Percentiles rank a stretch among this genome's conserved stretches.
These are phyloP conservation scores for Pocillopora damicornis DNA, from an alignment of 64 coral and sea anemone species.

Conservation along the genomic window DNA sequence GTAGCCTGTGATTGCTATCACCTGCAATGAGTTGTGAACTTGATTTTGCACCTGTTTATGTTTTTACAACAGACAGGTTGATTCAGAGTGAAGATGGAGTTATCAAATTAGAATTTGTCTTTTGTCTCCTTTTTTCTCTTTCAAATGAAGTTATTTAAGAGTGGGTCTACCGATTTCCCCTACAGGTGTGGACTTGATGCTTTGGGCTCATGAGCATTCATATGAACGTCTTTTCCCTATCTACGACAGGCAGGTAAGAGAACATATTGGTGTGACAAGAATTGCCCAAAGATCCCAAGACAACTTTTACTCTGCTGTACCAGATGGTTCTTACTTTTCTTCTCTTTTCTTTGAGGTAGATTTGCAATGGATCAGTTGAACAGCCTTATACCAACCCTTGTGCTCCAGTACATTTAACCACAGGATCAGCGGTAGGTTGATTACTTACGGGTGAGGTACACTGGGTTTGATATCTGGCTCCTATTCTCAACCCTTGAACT, in stretches of 20 bases:
- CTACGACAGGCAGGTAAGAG: slow-evolving; percentile 71
- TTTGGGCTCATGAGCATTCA: slow-evolving; percentile 96
- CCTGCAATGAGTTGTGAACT: no score
- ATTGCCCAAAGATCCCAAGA: no score
- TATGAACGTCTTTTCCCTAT: slow-evolving; percentile 85
- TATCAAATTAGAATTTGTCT: no score
- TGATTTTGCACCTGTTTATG: no score
- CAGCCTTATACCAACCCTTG: slow-evolving; percentile 50
- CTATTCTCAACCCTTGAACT: no score
- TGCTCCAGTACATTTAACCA: slow-evolving; percentile 57
- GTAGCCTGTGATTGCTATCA: neutral
- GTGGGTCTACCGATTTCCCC: no score
- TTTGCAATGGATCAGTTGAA: slow-evolving; percentile 43
- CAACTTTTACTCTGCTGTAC: no score
- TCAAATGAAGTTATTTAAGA: no score
- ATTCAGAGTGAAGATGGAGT: no score
- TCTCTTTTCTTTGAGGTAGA: neutral
- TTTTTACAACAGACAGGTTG: no score
- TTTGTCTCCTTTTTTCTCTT: no score
- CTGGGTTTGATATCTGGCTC: neutral
- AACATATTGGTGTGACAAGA: neutral
- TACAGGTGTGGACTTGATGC: slow-evolving; percentile 73
- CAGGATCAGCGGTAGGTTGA: slow-evolving; percentile 10
- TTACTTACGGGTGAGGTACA: neutral
- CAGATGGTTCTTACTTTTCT: neutral